Evolutionary conservation across 2,888 invertebrate genomes (phyloP).

Genomic region (Drosophila antonietae): DNA sequence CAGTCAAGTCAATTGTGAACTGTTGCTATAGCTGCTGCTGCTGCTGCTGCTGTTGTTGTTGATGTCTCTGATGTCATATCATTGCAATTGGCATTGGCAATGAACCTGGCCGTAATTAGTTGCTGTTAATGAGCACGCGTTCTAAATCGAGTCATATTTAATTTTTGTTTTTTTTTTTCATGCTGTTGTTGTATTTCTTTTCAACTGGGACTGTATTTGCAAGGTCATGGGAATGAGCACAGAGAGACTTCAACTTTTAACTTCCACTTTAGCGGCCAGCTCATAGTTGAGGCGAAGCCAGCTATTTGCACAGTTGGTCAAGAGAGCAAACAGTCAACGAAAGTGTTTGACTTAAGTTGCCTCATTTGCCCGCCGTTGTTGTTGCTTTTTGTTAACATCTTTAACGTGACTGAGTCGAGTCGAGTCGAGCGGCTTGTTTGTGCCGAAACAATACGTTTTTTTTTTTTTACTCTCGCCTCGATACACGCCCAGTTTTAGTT

Average conservation of each 20-base stretch:
- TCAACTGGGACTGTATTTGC: slow-evolving; percentile 35
- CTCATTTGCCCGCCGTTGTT: slow-evolving; percentile 48
- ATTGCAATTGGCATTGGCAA: slow-evolving; percentile 77
- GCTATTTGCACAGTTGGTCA: slow-evolving; percentile 72
- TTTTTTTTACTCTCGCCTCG: slow-evolving; percentile 5
- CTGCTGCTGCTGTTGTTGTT: slow-evolving; percentile 3
- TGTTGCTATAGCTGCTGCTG: slow-evolving; percentile 1
- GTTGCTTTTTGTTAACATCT: slow-evolving; percentile 54
- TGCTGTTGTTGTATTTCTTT: neutral
- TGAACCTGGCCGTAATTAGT: slow-evolving; percentile 71
- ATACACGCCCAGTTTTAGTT: slow-evolving; percentile 53
- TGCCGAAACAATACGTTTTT: slow-evolving; percentile 36
- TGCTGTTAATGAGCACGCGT: slow-evolving; percentile 61
- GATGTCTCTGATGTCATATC: slow-evolving; percentile 64
- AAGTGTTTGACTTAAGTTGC: slow-evolving; percentile 65
- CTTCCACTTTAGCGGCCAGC: slow-evolving; percentile 17
- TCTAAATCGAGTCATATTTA: slow-evolving; percentile 54
- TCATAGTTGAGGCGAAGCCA: slow-evolving; percentile 34
- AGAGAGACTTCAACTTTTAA: slow-evolving; percentile 24
- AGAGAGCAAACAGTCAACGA: slow-evolving; percentile 69
- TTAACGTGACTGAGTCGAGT: slow-evolving; percentile 49
- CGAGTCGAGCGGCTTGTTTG: slow-evolving; percentile 28
- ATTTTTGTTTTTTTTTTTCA: neutral
- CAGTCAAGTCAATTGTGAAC: slow-evolving; percentile 28
- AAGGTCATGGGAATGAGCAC: slow-evolving; percentile 72